Evolutionary conservation across 2,797 vertebrate species (phyloP), one percentile per base, ranked within the genome.

Genomic region (Silurus lanzhouensis): DNA sequence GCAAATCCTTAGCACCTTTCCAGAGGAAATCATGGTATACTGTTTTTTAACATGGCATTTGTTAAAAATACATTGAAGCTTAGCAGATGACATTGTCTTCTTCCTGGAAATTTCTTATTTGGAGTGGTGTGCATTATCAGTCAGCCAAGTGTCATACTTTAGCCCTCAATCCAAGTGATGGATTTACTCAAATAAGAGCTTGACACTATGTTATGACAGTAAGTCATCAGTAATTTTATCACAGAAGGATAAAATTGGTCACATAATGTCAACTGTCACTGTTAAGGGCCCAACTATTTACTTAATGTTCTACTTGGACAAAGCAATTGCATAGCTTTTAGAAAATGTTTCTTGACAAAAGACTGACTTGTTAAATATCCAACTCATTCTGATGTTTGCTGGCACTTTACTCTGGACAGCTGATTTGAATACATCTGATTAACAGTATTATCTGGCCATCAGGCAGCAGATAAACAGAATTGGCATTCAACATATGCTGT

Each of bases 401-500:
- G 44, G 67, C 48, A 31, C 14, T 57, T 81, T 19, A 75, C 31
- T 66, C 55, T 75, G 71, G 60, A 67, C 46, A n/a, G 58, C 68
- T 78, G 31, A 57, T 76, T 76, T 60, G 20, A 58, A 77, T 44
- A n/a, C 20, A 44, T 27, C 48, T 81, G n/a, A 81, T 75, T 57
- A 85, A 85, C 72, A 27, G 46, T 74, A 81, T 58, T 67, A n/a
- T 19, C 7, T 81, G 70, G 25, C 70, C 63, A 85, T 46, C 81
- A 75, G 48, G 61, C 61, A 85, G 48, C 60, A 74, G 38, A 78
- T 81, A 68, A 80, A 64, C 71, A 88, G 86, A 58, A 86, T 63
- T 72, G 81, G 17, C 68, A 80, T 72, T 64, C 76, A 78, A 44
- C 46, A 6, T 25, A 31, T 72, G 7, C 70, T 61, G 55, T 78